Evolutionary conservation across 2,797 vertebrate species (phyloP), one percentile per base, ranked within the genome.

Genomic region (Margarornis squamiger): DNA sequence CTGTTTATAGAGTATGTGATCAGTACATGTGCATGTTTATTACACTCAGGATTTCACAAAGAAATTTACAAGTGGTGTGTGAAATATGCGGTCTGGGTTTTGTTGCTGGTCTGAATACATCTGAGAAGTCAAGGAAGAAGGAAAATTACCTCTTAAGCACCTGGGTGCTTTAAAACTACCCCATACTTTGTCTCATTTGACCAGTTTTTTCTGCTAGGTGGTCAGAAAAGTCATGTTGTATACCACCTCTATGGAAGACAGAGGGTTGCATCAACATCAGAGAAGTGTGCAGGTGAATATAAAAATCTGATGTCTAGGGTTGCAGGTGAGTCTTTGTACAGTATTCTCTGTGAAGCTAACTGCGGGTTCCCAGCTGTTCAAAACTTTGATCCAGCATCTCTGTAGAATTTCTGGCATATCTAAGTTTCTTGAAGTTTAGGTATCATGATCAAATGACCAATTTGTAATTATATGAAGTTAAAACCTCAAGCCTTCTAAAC

Each of bases 381-480:
- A 29, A 74, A 48, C 9, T 61, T 82, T 51, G 16, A 34, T 62
- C 39, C 21, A 49, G 14, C 10, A 41, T 55, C 39, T 78, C 0
- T 10, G 7, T 4, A 55, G 27, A 84, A 54, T 62, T 81, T n/a
- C 17, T 78, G 76, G 26, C 5, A 1, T 20, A 12, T 43, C 5
- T 21, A 21, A 36, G 8, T 71, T 78, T 20, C 46, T 58, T 43
- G 14, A 88, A 48, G 15, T 19, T 7, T 62, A 65, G 9, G 3
- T 61, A 17, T 52, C 3, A 0, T 34, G 5, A 51, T 61, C 32
- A 68, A 72, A 48, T 75, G 3, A 27, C 2, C 1, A 54, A 12
- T 34, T 46, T 3, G 2, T 52, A 39, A 29, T 29, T 27, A 57
- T 1, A 19, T 2, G 1, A 18, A 22, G 4, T 43, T 63, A n/a